phyloP scores from a whole-genome alignment of 2,113 vertebrate genomes.

The Sturnus vulgaris region DNA sequence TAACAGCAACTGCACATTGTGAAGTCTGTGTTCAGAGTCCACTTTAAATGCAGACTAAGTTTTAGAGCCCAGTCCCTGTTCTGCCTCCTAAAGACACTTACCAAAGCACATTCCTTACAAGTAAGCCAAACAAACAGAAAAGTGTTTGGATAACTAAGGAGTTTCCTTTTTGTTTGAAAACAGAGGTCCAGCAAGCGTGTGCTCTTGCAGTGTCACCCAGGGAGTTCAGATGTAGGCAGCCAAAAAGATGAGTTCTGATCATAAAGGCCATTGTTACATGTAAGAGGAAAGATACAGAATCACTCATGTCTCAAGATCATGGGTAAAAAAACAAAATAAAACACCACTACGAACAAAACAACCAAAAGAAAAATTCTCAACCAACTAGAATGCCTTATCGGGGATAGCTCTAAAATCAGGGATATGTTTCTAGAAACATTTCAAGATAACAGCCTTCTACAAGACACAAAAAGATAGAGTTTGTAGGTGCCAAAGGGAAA shows the following conservation, averaged over 20 bases:
- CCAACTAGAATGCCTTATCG: background rate
- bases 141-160: background rate
- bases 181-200: background rate
- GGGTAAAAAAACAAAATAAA: background rate
- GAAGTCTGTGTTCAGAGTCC: background rate
- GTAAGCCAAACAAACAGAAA: conserved; percentile 5
- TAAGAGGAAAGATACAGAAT: background rate
- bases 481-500: background rate
- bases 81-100: background rate
- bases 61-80: background rate
- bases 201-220: background rate
- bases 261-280: fast-evolving
- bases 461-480: background rate
- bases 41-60: background rate
- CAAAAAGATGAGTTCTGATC: background rate
- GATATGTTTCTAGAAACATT: background rate
- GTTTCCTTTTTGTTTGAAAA: background rate
- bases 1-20: background rate
- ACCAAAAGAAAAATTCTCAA: background rate
- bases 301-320: background rate
- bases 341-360: background rate
- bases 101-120: conserved; percentile 2
- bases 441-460: background rate
- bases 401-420: background rate
- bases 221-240: background rate